Evolutionary conservation across 2,113 vertebrate species (phyloP), one percentile per base, ranked within the genome.

Genomic region (Tetrao urogallus): DNA sequence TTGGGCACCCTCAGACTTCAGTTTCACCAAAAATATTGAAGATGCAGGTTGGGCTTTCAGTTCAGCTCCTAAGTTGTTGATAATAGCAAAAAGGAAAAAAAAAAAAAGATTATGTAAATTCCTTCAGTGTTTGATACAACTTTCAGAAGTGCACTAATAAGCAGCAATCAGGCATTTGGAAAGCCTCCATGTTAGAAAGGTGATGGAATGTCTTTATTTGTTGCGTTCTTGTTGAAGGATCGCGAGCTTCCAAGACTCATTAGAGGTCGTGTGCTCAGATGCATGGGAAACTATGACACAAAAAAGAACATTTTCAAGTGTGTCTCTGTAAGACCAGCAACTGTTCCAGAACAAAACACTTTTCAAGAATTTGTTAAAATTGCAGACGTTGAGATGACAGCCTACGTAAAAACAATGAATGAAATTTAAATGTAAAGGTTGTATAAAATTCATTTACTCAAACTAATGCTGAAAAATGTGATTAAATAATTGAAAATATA

Each of bases 211-310:
- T 72, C 80, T 72, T 38, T 95, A 10, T 89, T 95, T 78, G 9
- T 91, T 92, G 4, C 81, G 56, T 79, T 96, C 92, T 47, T 47
- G 88, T 74, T 95, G 96, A 97, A 99, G 99, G 99, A 99, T 88
- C 98, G 98, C 47, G 97, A 98, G 43, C 98, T 99, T 76, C 99
- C 99, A 80, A 98, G 99, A 91, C 98, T 99, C 86, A 99, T 99
- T 92, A 98, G 99, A 95, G 99, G 99, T 63, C 98, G 98, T 95
- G 97, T 98, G 85, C 98, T 99, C 90, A 98, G 99, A 54, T 99
- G 98, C 92, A 97, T 99, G 95, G 99, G 99, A 42, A 99, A 98
- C 97, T 99, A 99, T 58, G 98, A 99, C 58, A 83, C 94, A 70
- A 97, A 97, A 87, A 98, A 91, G 97, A 98, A 98, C 42, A 40